phyloP scores from a whole-genome alignment of 2,797 vertebrate species.

The Carapus acus region DNA sequence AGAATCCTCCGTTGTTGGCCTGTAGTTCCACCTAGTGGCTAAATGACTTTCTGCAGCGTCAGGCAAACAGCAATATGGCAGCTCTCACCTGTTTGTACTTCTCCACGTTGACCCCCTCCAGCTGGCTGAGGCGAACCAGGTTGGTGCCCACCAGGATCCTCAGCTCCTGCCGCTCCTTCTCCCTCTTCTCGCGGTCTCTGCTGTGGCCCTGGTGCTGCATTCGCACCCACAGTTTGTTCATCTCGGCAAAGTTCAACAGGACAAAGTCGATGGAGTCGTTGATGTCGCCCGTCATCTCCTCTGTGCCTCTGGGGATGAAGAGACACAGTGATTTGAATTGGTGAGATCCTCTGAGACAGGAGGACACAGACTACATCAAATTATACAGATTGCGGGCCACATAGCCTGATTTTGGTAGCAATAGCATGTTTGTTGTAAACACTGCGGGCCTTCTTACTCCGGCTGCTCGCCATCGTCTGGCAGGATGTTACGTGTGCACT shows the following conservation, averaged over 20 bases:
- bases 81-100: constrained; percentile 91
- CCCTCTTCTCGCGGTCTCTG: constrained; percentile 92
- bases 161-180: constrained; percentile 94
- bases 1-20: no score
- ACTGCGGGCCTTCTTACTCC: constrained; percentile 65
- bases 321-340: no score
- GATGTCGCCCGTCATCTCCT: constrained; percentile 95
- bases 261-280: constrained; percentile 97
- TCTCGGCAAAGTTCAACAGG: constrained; percentile 96
- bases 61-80: no score
- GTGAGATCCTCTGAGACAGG: no score
- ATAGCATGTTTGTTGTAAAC: neutral
- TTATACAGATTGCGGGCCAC: no score
- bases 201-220: constrained; percentile 99
- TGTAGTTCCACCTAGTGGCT: no score
- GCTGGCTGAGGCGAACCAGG: constrained; percentile 92
- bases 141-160: constrained; percentile 96
- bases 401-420: no score
- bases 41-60: no score
- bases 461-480: constrained; percentile 92
- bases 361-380: no score
- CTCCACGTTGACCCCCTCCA: constrained; percentile 97
- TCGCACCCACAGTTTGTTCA: constrained; percentile 98
- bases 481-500: constrained; percentile 96
- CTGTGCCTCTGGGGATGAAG: constrained; percentile 67